Evolutionary conservation across 2,797 vertebrate genomes (phyloP).

Genomic region (Microctenopoma stevenorrisi): DNA sequence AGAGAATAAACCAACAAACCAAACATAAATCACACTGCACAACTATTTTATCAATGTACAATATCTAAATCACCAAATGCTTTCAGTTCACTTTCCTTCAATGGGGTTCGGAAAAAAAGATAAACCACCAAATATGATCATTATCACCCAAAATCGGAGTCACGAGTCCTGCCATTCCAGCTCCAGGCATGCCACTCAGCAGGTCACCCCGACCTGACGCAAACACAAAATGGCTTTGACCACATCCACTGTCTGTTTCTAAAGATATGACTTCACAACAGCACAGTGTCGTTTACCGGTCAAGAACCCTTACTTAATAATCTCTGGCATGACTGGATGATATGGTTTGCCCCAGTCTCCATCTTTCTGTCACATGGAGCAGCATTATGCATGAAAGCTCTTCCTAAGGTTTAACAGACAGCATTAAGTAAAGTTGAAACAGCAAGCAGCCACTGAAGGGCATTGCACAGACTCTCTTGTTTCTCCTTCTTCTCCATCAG

Average conservation of each 20-base stretch:
- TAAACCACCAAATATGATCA: conserved; percentile 1
- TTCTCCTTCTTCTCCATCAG: not conserved
- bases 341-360: conserved; percentile 48
- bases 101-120: not conserved
- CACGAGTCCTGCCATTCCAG: no score
- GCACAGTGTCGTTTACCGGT: conserved; percentile 33
- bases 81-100: no score
- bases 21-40: no score
- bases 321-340: conserved; percentile 54
- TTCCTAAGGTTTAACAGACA: conserved; percentile 47
- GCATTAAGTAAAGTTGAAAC: conserved; percentile 43
- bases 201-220: conserved; percentile 1
- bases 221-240: conserved; percentile 17
- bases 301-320: conserved; percentile 40
- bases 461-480: not conserved
- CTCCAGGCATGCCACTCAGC: not conserved
- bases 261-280: conserved; percentile 33
- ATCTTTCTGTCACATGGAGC: conserved; percentile 55
- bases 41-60: no score
- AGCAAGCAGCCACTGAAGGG: conserved; percentile 2
- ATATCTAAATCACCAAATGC: no score
- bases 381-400: conserved; percentile 59
- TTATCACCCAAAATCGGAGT: not conserved
- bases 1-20: not conserved
- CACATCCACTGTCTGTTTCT: conserved; percentile 33